phyloP scores from a whole-genome alignment of 2,888 invertebrate species.

The Molanna angustata region DNA sequence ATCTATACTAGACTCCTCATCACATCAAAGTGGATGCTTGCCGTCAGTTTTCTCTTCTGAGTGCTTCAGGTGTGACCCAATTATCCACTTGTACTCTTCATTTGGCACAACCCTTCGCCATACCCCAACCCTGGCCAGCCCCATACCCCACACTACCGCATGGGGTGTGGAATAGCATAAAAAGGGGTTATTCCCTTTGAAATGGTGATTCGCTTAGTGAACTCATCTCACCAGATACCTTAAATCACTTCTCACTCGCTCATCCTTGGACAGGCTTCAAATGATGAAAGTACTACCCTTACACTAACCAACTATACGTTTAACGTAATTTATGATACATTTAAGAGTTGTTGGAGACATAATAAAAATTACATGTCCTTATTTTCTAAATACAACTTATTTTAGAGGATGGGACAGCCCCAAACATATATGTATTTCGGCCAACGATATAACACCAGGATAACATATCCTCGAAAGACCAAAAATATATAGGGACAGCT shows the following conservation, averaged over 20 bases:
- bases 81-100: not conserved
- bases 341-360: too few relatives aligned
- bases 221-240: conserved; percentile 23
- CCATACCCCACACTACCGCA: not conserved
- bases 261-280: not conserved
- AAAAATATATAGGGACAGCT: too few relatives aligned
- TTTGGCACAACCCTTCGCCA: conserved; percentile 4
- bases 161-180: conserved; percentile 19
- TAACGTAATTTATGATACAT: too few relatives aligned
- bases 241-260: conserved; percentile 27
- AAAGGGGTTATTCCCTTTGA: conserved; percentile 27
- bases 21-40: too few relatives aligned
- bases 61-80: not conserved
- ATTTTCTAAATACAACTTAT: too few relatives aligned
- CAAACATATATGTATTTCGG: too few relatives aligned
- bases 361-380: too few relatives aligned
- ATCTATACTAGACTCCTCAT: too few relatives aligned
- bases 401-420: too few relatives aligned
- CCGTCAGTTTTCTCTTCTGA: not conserved
- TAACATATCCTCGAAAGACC: too few relatives aligned
- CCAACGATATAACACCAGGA: too few relatives aligned
- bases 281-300: not conserved
- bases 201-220: conserved; percentile 29
- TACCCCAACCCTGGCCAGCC: not conserved
- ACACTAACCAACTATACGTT: too few relatives aligned